Conservation (phyloP, 2,888 invertebrate genomes). For the Oligia strigilis region DNA sequence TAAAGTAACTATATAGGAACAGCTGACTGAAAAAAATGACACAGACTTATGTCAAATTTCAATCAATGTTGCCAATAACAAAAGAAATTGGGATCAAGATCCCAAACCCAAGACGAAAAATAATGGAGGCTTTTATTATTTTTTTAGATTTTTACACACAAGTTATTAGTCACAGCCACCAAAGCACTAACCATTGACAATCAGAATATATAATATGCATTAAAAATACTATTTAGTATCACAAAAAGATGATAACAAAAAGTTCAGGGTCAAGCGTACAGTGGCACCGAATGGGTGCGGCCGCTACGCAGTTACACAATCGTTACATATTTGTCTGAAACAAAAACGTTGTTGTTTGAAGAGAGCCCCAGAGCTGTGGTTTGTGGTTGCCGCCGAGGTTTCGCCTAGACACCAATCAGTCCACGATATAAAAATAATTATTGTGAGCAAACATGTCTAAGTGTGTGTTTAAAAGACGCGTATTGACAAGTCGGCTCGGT, state of each 20-base stretch:
- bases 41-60: neutral
- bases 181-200: neutral
- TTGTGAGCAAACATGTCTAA: neutral
- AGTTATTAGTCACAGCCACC: neutral
- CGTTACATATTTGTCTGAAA: neutral
- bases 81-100: neutral
- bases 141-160: neutral
- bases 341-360: neutral
- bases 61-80: neutral
- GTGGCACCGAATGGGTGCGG: neutral
- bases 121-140: neutral
- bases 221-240: neutral
- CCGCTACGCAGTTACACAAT: slow-evolving; percentile 4
- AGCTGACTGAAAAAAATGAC: neutral
- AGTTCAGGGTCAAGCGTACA: slow-evolving; percentile 26
- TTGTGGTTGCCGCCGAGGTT: neutral
- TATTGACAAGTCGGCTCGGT: slow-evolving; percentile 9
- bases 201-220: too few species aligned
- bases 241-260: neutral
- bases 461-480: neutral
- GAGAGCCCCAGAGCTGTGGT: neutral
- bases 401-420: neutral
- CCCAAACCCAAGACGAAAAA: neutral
- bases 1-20: too few species aligned
- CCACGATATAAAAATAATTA: neutral